phyloP scores from a whole-genome alignment of 2,113 vertebrate species.

The Desmodus rotundus region DNA sequence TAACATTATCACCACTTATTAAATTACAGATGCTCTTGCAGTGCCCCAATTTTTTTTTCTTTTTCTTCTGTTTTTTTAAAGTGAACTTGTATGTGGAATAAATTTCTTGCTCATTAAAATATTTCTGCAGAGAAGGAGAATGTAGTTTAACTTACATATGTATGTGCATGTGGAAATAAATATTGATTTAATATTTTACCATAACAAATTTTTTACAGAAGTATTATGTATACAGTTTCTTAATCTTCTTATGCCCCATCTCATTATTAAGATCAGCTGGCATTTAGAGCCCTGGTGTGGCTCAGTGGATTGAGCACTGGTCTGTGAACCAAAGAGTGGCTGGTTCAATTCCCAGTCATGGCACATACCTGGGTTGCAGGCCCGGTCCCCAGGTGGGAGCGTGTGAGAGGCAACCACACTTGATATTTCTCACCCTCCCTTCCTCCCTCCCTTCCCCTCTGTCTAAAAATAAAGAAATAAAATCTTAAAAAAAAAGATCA shows the following conservation, averaged over 20 bases:
- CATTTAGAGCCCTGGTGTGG: too few species aligned
- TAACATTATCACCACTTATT: constrained; percentile 58
- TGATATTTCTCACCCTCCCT: too few species aligned
- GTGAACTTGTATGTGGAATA: neutral
- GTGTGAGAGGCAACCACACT: too few species aligned
- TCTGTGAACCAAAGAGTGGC: too few species aligned
- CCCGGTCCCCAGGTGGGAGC: too few species aligned
- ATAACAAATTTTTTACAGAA: constrained; percentile 8
- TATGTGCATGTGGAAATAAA: neutral
- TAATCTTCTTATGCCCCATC: neutral
- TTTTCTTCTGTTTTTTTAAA: neutral
- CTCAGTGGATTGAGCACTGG: too few species aligned
- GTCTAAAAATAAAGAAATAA: too few species aligned
- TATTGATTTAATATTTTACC: neutral
- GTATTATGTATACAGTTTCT: neutral
- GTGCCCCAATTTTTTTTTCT: neutral
- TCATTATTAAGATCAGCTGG: neutral
- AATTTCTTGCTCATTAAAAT: constrained; percentile 64
- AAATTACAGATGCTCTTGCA: constrained; percentile 36
- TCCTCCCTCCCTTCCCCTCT: too few species aligned
- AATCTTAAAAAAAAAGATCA: too few species aligned
- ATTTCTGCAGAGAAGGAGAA: neutral
- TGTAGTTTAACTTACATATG: constrained; percentile 31
- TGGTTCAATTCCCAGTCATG: too few species aligned
- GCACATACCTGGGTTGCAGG: too few species aligned